These are phyloP conservation scores for Thalpophila matura DNA, from an alignment of 2,888 invertebrate species.

Conservation along the genomic window DNA sequence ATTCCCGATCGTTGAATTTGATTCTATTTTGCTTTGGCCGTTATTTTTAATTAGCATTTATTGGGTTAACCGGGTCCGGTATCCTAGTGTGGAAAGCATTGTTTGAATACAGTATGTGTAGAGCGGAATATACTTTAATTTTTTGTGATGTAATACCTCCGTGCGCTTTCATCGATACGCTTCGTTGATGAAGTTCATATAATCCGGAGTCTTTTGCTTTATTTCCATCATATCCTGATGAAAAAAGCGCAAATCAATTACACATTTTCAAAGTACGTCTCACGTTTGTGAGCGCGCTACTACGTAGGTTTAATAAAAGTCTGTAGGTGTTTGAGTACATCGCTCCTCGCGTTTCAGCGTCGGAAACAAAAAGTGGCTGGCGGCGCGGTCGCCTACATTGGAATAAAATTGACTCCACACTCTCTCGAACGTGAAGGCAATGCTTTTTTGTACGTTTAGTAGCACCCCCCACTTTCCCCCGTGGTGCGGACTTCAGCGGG, in stretches of 20 bases:
- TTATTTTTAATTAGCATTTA: slow-evolving; percentile 79
- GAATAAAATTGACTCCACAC: slow-evolving; percentile 91
- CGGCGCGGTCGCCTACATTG: slow-evolving; percentile 90
- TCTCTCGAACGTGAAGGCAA: slow-evolving; percentile 89
- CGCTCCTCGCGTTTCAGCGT: slow-evolving; percentile 88
- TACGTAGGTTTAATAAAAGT: slow-evolving; percentile 86
- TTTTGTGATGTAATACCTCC: slow-evolving; percentile 20
- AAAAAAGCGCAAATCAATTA: slow-evolving; percentile 52
- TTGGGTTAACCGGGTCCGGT: slow-evolving; percentile 53
- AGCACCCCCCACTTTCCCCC: slow-evolving; percentile 75
- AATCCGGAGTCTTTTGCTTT: slow-evolving; percentile 28
- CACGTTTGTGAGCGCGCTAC: slow-evolving; percentile 48
- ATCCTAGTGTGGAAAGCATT: slow-evolving; percentile 6
- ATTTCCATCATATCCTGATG: slow-evolving; percentile 31
- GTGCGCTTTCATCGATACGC: slow-evolving; percentile 33
- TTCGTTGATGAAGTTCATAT: slow-evolving; percentile 12
- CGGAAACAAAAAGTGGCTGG: slow-evolving; percentile 90
- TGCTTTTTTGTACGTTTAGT: slow-evolving; percentile 87
- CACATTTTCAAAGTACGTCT: slow-evolving; percentile 52
- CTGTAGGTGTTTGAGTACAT: slow-evolving; percentile 89
- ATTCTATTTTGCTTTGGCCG: slow-evolving; percentile 78
- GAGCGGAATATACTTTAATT: slow-evolving; percentile 21
- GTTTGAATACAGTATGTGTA: slow-evolving; percentile 2
- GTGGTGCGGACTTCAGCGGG: slow-evolving; percentile 87
- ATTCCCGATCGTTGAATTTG: slow-evolving; percentile 85